Percentiles rank a stretch among this genome's conserved stretches.
phyloP scores from a whole-genome alignment of 2,113 vertebrate species.

The Sclerurus mexicanus region DNA sequence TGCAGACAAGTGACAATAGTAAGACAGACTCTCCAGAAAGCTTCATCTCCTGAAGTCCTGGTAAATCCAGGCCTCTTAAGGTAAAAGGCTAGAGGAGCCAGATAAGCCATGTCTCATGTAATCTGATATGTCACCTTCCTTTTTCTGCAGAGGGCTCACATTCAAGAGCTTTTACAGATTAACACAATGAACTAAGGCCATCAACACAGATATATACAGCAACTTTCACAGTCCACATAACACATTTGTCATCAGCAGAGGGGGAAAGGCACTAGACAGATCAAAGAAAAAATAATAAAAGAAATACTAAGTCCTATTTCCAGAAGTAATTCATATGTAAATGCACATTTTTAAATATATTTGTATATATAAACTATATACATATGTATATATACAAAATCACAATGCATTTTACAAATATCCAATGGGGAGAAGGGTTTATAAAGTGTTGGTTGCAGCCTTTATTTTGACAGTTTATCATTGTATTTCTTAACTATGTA shows the following conservation, averaged over 20 bases:
- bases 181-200: neutral
- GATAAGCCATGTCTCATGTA: slow-evolving; percentile 4
- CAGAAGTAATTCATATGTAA: neutral
- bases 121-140: slow-evolving; percentile 6
- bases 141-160: neutral
- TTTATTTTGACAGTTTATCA: neutral
- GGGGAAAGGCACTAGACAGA: neutral
- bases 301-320: neutral
- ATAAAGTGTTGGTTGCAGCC: neutral
- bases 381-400: neutral
- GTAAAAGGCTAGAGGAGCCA: slow-evolving; percentile 19
- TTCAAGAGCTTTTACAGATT: slow-evolving; percentile 10
- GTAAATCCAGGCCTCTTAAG: slow-evolving; percentile 33
- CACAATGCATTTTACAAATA: neutral
- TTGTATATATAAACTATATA: neutral
- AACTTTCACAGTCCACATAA: neutral
- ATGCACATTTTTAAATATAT: neutral
- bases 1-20: neutral
- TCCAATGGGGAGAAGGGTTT: rapidly evolving
- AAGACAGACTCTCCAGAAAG: neutral
- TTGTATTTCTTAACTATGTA: neutral
- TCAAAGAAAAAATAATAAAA: neutral
- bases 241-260: neutral
- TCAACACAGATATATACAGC: neutral
- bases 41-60: neutral